Conservation (phyloP, 2,888 invertebrate genomes). For the Masnerella sp. region DNA sequence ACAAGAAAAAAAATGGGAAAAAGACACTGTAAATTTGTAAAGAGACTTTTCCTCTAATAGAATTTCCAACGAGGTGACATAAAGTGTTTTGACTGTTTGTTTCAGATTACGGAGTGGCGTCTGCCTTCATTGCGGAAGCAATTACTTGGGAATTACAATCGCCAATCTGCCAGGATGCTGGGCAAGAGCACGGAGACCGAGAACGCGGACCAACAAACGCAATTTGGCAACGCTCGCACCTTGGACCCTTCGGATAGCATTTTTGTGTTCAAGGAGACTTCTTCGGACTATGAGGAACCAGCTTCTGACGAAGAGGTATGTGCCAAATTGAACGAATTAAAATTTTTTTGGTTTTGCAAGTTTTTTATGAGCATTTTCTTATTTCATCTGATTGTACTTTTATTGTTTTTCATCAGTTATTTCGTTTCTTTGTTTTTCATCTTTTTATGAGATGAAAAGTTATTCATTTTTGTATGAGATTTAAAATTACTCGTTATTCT, state of each 20-base stretch:
- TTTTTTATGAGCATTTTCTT: too few relatives aligned
- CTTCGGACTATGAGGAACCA: slow-evolving; percentile 75
- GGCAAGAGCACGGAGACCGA: slow-evolving; percentile 58
- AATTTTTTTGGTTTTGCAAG: too few relatives aligned
- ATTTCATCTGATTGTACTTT: too few relatives aligned
- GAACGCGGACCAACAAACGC: slow-evolving; percentile 70
- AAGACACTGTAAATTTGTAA: slow-evolving; percentile 7
- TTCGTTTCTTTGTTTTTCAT: too few relatives aligned
- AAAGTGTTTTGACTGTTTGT: slow-evolving; percentile 43
- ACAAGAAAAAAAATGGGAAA: too few relatives aligned
- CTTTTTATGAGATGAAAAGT: too few relatives aligned
- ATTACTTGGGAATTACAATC: slow-evolving; percentile 49
- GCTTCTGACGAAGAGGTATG: slow-evolving; percentile 72
- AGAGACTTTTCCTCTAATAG: slow-evolving; percentile 43
- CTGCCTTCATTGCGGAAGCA: slow-evolving; percentile 50
- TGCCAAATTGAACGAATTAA: too few relatives aligned
- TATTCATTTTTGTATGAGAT: too few relatives aligned
- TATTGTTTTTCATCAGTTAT: too few relatives aligned
- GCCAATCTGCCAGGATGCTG: slow-evolving; percentile 65
- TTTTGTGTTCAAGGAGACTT: slow-evolving; percentile 74
- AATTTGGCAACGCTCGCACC: slow-evolving; percentile 73
- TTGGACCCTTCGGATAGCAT: slow-evolving; percentile 74
- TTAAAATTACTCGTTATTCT: too few relatives aligned
- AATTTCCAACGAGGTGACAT: slow-evolving; percentile 46
- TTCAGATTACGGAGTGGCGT: slow-evolving; percentile 40